A percentile compares a stretch with the other conserved stretches of the same genome.
phyloP scores from a whole-genome alignment of 2,113 vertebrate species.

The Tonatia bakeri region DNA sequence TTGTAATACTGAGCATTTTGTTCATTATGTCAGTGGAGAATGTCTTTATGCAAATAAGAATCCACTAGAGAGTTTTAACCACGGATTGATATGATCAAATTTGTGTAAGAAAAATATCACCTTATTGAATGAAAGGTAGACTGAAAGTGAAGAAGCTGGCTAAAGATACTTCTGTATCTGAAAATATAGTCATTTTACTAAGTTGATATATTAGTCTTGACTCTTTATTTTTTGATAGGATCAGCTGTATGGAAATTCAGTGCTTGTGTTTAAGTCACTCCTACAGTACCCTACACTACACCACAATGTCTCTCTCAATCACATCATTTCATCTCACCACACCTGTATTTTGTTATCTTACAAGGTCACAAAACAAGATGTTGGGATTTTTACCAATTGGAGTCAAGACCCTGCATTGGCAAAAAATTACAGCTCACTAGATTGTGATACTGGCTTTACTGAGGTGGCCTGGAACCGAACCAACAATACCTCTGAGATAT shows the following conservation, averaged over 20 bases:
- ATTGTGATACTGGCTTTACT: background rate
- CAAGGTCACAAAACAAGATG: background rate
- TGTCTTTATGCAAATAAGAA: background rate
- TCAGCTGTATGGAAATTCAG: background rate
- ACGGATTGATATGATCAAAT: background rate
- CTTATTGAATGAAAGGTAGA: background rate
- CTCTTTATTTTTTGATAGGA: background rate
- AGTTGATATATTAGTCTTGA: background rate
- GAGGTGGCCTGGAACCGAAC: background rate
- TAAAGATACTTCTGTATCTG: background rate
- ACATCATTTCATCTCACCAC: background rate
- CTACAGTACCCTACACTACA: background rate
- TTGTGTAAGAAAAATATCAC: background rate
- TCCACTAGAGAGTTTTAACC: background rate
- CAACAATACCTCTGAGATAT: background rate
- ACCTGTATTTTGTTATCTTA: background rate
- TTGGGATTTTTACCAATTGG: background rate
- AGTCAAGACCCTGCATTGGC: background rate
- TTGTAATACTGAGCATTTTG: background rate
- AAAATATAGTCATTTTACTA: background rate
- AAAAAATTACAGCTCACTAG: background rate
- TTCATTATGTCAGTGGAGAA: background rate
- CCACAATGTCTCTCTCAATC: background rate
- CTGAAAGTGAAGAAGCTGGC: background rate
- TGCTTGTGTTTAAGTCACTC: background rate